Conservation (phyloP, 2,797 vertebrate genomes). For the Notoglanidium macrostoma region DNA sequence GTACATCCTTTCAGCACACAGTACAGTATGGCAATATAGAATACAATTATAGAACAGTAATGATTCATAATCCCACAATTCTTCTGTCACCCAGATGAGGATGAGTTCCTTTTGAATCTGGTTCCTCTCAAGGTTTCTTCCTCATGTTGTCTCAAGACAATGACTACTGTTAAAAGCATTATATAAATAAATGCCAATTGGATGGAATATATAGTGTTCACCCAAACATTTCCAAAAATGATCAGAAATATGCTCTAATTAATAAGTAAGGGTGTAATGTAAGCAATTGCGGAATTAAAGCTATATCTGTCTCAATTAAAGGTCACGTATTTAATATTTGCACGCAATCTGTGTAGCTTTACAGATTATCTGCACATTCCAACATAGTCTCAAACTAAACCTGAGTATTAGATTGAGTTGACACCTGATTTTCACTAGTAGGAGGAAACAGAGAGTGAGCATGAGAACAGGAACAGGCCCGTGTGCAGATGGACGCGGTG, state of each 20-base stretch:
- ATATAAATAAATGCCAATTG: not conserved
- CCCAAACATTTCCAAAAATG: not conserved
- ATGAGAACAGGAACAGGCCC: constrained; percentile 68
- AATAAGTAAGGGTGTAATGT: not conserved
- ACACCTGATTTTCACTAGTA: constrained; percentile 59
- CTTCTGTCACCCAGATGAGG: not conserved
- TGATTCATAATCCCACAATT: not conserved
- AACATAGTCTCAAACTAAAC: constrained; percentile 13
- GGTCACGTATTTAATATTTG: constrained; percentile 2
- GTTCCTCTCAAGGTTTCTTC: not conserved
- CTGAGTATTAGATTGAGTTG: constrained; percentile 53
- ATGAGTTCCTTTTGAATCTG: not conserved
- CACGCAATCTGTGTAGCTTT: not conserved
- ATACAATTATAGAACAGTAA: not conserved
- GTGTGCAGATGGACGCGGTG: constrained; percentile 79
- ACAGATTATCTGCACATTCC: not conserved
- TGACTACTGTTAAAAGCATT: not conserved
- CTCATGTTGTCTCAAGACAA: not conserved
- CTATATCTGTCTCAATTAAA: not conserved
- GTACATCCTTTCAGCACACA: not conserved
- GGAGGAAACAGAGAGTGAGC: constrained; percentile 57
- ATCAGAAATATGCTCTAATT: not conserved
- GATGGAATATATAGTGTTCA: not conserved
- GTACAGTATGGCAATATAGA: not conserved
- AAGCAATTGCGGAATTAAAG: not conserved